Evolutionary conservation across 2,888 invertebrate species (phyloP), one percentile per base, ranked within the genome.

Genomic region (Operophtera brumata): DNA sequence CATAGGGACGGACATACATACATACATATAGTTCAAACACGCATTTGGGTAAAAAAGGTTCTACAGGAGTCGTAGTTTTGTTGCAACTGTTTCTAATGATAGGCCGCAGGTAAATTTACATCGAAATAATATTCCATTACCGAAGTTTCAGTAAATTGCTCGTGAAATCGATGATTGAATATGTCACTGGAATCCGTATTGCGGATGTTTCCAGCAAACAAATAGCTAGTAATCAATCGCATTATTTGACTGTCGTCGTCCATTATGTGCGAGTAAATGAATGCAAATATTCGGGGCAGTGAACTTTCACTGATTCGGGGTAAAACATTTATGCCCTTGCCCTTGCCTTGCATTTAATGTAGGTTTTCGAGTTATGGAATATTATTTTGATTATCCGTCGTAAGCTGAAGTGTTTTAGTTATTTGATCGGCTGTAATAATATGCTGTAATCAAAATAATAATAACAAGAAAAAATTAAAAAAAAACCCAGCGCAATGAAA

Each of bases 201-300:
- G 76, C 73, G 77, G 75, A 79, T 78, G 77, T 77, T 75, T 65
- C 69, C 61, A 55, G 55, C 70, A 75, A 78, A 80, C 78, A 81
- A 78, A 82, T 79, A 70, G 71, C 70, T 67, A 61, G 77, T 78
- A 77, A 82, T 83, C 78, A 82, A 79, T 80, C 71, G 73, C 74
- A 78, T 81, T 77, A 77, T 81, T 78, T 75, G 68, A 67, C 67
- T 73, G 73, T 66, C 66, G 66, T 61, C 60, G 65, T 64, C 66
- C 67, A 58, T 49, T 57, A 59, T 46, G 57, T 46, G 44, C 28
- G 46, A 52, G 66, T 67, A 68, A 67, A 72, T 75, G 59, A 70
- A 67, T 69, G 67, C 61, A 65, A 69, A 70, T n/a, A n/a, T n/a
- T n/a, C n/a, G n/a, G n/a, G n/a, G n/a, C n/a, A n/a, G n/a, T n/a